Conservation (phyloP, 2,797 vertebrate species). For the Chiloscyllium punctatum region DNA sequence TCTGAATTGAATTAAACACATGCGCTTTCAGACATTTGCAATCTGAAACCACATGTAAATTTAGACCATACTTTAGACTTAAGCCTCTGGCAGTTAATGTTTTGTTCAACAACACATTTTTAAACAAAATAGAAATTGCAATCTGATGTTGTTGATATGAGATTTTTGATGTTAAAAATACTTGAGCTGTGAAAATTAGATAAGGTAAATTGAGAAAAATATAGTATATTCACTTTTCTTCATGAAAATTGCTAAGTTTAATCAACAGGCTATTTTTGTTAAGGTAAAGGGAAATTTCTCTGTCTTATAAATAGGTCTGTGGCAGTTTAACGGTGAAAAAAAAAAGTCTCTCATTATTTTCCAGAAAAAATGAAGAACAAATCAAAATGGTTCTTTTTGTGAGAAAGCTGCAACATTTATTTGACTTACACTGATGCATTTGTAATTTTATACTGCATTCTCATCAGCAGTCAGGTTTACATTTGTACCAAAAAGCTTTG, state of each 20-base stretch:
- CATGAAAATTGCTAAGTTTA: constrained; percentile 38
- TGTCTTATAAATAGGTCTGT: background rate
- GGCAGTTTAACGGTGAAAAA: background rate
- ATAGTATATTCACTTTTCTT: constrained; percentile 53
- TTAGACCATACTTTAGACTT: constrained; percentile 67
- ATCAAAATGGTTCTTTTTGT: background rate
- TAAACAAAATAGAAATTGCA: constrained; percentile 49
- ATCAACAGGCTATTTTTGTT: background rate
- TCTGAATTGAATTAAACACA: constrained; percentile 80
- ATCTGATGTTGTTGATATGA: constrained; percentile 59
- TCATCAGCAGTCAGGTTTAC: constrained; percentile 40
- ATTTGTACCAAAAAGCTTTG: constrained; percentile 48
- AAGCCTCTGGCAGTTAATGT: constrained; percentile 57
- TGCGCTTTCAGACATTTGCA: constrained; percentile 71
- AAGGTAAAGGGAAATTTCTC: background rate
- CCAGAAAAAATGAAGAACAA: constrained; percentile 1
- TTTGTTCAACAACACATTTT: constrained; percentile 57
- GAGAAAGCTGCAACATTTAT: background rate
- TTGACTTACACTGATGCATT: constrained; percentile 1
- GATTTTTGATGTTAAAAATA: constrained; percentile 57
- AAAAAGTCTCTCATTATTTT: background rate
- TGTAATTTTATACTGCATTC: constrained; percentile 30
- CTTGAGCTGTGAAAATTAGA: constrained; percentile 60
- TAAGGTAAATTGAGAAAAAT: constrained; percentile 57
- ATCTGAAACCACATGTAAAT: constrained; percentile 76